A percentile compares a stretch with the other conserved stretches of the same genome.
Conservation (phyloP, 1,140 invertebrate genomes). For the Ips typographus region DNA sequence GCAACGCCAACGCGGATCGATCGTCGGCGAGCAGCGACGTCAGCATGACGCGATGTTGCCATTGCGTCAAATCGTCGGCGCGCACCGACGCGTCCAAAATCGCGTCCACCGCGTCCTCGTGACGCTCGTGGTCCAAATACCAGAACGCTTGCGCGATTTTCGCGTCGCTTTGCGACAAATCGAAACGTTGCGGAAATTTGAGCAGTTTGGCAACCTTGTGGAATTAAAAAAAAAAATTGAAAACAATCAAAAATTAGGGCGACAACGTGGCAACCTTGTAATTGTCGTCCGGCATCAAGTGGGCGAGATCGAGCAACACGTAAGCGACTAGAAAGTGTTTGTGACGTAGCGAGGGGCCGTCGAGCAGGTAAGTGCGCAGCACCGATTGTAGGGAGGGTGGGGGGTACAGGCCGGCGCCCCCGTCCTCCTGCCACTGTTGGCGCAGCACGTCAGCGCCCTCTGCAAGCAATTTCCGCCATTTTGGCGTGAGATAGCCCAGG, state of each 20-base stretch:
- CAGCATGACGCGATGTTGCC: conserved; percentile 47
- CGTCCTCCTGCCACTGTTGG: conserved; percentile 67
- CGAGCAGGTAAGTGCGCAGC: conserved; percentile 70
- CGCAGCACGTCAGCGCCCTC: conserved; percentile 36
- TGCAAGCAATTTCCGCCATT: too few relatives aligned
- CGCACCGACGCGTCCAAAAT: conserved; percentile 49
- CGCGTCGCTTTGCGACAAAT: conserved; percentile 66
- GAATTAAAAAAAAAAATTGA: conserved; percentile 1
- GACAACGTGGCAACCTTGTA: too few relatives aligned
- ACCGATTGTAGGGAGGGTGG: conserved; percentile 77
- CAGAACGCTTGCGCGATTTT: conserved; percentile 82
- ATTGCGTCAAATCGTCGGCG: conserved; percentile 44
- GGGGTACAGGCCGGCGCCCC: conserved; percentile 74
- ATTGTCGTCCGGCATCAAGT: too few relatives aligned
- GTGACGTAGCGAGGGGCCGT: conserved; percentile 61
- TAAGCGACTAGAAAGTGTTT: conserved; percentile 83
- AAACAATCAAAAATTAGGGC: conserved; percentile 52
- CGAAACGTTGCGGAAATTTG: conserved; percentile 75
- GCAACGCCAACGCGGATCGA: conserved; percentile 45
- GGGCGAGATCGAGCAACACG: conserved; percentile 73
- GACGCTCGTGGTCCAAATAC: conserved; percentile 81
- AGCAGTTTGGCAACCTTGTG: conserved; percentile 62
- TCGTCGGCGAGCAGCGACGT: conserved; percentile 46
- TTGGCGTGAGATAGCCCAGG: too few relatives aligned
- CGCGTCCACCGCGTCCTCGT: conserved; percentile 57